These are phyloP conservation scores for Meandrusa payeni DNA, from an alignment of 2,888 invertebrate genomes.

Conservation along the genomic window DNA sequence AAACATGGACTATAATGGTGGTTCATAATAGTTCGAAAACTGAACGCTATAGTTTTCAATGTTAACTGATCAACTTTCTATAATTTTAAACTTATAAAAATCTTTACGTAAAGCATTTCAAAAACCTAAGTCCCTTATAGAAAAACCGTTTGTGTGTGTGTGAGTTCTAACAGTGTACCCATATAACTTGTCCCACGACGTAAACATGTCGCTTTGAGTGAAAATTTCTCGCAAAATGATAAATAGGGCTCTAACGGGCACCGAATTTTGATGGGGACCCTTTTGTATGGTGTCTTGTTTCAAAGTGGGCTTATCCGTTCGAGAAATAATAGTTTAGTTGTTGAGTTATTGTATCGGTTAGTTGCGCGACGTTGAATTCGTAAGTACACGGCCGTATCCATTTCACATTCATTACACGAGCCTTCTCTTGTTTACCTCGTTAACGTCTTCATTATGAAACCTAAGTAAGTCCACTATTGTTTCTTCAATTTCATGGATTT, in stretches of 20 bases:
- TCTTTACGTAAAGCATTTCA: too few relatives aligned
- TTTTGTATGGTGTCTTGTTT: conserved; percentile 74
- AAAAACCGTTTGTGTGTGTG: too few relatives aligned
- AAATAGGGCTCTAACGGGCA: conserved; percentile 62
- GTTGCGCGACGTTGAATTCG: conserved; percentile 25
- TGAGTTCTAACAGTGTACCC: too few relatives aligned
- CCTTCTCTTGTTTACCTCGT: conserved; percentile 17
- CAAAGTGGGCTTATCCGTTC: conserved; percentile 68
- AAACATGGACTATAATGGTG: too few relatives aligned
- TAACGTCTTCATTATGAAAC: conserved; percentile 14
- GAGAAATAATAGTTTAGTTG: conserved; percentile 61
- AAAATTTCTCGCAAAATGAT: conserved; percentile 74
- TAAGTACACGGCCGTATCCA: conserved; percentile 21
- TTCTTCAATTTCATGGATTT: conserved; percentile 1
- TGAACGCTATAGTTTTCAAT: too few relatives aligned
- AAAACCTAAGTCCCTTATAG: too few relatives aligned
- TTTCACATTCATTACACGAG: conserved; percentile 24
- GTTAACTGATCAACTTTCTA: too few relatives aligned
- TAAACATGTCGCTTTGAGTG: conserved; percentile 59
- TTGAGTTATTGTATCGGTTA: conserved; percentile 27
- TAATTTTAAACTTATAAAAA: too few relatives aligned
- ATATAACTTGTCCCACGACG: conserved; percentile 31
- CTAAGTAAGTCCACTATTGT: conserved; percentile 10
- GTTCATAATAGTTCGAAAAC: too few relatives aligned
- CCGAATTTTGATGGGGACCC: conserved; percentile 73